A percentile compares a stretch with the other conserved stretches of the same genome.
Evolutionary conservation across 2,113 vertebrate genomes (phyloP).

Genomic region (Onychostruthus taczanowskii): DNA sequence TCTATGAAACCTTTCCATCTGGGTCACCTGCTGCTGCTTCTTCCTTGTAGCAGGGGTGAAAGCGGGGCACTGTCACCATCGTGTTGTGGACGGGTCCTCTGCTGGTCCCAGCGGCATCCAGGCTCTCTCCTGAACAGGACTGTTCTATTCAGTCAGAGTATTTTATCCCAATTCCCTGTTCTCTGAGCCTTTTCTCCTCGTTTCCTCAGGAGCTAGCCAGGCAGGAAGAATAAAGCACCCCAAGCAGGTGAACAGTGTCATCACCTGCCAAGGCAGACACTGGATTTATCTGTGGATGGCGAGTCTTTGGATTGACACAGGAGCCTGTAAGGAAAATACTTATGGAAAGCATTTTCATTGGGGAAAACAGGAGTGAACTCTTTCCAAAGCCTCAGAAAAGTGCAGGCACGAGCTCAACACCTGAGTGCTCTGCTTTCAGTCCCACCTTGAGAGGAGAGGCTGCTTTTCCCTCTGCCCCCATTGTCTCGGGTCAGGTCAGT

Average conservation of each 20-base stretch:
- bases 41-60: accelerated
- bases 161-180: too few species aligned
- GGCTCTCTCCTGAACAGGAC: neutral
- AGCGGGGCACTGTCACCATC: neutral
- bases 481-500: accelerated
- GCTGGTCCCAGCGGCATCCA: neutral
- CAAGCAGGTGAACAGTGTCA: neutral
- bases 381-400: neutral
- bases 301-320: neutral
- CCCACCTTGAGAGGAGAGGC: neutral
- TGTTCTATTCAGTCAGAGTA: neutral
- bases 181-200: neutral
- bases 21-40: accelerated
- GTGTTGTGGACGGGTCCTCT: neutral
- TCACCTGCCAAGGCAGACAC: accelerated
- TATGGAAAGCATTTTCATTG: neutral
- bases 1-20: neutral
- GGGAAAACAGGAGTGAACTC: accelerated
- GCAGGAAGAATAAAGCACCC: neutral
- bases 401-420: neutral
- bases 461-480: neutral
- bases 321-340: neutral
- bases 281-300: neutral
- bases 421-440: neutral
- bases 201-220: neutral